Evolutionary conservation across 2,888 invertebrate species (phyloP).

Genomic region (Drosophila monieri): DNA sequence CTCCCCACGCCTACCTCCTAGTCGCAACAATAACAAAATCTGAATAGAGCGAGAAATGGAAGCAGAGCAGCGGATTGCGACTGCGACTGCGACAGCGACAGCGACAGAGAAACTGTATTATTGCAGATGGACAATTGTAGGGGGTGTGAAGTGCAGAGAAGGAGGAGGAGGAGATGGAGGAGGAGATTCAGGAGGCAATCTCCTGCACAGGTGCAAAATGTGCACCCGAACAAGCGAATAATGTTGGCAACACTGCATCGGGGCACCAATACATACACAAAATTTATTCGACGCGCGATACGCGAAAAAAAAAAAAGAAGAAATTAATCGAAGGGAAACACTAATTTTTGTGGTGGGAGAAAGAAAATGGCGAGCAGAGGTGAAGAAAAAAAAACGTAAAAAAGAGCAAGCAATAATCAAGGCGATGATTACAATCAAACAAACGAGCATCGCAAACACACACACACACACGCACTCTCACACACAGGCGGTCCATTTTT

Average conservation of each 20-base stretch:
- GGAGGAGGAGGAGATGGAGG: background rate
- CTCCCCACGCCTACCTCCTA: background rate
- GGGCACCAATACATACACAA: slow-evolving; percentile 75
- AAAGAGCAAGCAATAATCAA: slow-evolving; percentile 50
- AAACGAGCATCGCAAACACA: slow-evolving; percentile 63
- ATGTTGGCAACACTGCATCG: slow-evolving; percentile 75
- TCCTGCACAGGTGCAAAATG: slow-evolving; percentile 74
- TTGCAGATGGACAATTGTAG: slow-evolving; percentile 43
- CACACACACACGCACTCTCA: slow-evolving; percentile 24
- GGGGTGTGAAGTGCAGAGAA: slow-evolving; percentile 41
- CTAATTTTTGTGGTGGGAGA: slow-evolving; percentile 43
- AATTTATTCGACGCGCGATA: slow-evolving; percentile 65
- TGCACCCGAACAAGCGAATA: slow-evolving; percentile 52
- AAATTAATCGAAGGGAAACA: slow-evolving; percentile 33
- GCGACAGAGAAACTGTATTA: slow-evolving; percentile 32
- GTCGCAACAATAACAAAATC: slow-evolving; percentile 47
- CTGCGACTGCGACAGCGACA: slow-evolving; percentile 3
- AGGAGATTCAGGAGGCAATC: slow-evolving; percentile 11
- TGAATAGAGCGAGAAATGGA: slow-evolving; percentile 44
- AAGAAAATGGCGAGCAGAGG: slow-evolving; percentile 63
- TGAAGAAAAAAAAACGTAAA: slow-evolving; percentile 25
- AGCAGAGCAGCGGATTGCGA: slow-evolving; percentile 21
- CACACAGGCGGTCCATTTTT: slow-evolving; percentile 66
- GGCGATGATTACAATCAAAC: slow-evolving; percentile 66
- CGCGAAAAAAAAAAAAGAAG: slow-evolving; percentile 48